These are phyloP conservation scores for Characodon lateralis DNA, from an alignment of 2,797 vertebrate species.

Conservation along the genomic window DNA sequence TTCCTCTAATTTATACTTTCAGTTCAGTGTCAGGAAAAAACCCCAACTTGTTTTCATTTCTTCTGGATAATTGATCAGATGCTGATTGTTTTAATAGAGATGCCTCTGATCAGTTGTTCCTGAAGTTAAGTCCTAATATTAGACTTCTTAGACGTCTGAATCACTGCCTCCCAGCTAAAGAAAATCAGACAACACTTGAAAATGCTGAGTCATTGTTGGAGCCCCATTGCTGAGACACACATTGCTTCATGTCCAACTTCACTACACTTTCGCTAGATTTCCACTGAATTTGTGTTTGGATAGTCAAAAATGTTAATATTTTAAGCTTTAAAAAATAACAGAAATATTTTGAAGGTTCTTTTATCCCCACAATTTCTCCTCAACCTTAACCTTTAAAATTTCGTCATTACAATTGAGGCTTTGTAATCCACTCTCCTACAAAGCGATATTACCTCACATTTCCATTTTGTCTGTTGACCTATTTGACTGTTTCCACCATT, in stretches of 20 bases:
- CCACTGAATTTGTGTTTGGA: neutral
- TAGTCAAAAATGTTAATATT: too few relatives aligned
- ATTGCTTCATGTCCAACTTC: neutral
- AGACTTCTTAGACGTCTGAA: neutral
- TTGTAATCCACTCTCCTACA: neutral
- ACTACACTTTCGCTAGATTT: neutral
- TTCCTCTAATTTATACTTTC: conserved; percentile 1
- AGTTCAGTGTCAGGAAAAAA: neutral
- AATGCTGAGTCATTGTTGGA: neutral
- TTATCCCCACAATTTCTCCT: neutral
- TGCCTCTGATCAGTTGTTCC: too few relatives aligned
- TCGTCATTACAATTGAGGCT: neutral
- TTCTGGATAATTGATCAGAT: neutral
- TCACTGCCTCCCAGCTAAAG: neutral
- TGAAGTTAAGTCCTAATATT: neutral
- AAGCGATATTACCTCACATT: too few relatives aligned
- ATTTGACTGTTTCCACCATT: neutral
- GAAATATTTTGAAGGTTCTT: neutral
- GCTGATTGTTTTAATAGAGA: neutral
- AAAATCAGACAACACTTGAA: neutral
- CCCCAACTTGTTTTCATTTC: neutral
- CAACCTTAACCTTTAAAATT: neutral
- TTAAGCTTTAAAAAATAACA: neutral
- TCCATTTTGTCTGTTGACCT: too few relatives aligned
- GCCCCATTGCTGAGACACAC: neutral